Evolutionary conservation across 2,113 vertebrate species (phyloP).

Genomic region (Rhea pennata): DNA sequence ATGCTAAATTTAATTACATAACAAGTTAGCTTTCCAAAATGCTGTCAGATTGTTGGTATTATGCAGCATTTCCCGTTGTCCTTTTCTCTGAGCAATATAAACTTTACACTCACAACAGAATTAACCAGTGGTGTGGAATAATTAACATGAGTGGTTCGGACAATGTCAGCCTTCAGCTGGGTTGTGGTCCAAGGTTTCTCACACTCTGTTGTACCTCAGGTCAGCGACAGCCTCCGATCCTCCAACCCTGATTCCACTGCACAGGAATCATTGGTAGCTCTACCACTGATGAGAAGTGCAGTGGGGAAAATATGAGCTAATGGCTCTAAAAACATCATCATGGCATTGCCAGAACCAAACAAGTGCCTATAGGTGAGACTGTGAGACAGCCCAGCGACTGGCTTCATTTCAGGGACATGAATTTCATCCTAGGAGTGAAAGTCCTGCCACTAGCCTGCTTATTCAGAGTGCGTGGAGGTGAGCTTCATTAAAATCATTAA

Average conservation of each 20-base stretch:
- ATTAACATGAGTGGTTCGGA: neutral
- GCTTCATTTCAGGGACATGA: neutral
- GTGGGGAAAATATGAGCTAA: neutral
- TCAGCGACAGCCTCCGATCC: neutral
- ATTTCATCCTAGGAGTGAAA: neutral
- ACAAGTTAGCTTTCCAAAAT: neutral
- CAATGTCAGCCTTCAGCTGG: neutral
- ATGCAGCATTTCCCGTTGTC: neutral
- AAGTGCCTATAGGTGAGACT: neutral
- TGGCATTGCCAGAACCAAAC: neutral
- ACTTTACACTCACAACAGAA: neutral
- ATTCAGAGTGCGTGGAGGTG: neutral
- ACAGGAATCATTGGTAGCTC: neutral
- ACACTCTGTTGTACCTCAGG: neutral
- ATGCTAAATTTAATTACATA: neutral
- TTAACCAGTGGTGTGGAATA: neutral
- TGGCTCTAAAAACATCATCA: neutral
- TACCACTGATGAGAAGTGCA: neutral
- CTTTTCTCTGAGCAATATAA: neutral
- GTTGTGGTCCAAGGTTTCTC: neutral
- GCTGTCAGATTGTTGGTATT: neutral
- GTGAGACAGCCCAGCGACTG: neutral
- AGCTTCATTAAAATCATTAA: neutral
- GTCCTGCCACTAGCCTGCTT: neutral
- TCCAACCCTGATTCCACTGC: neutral